Percentiles rank a stretch among this genome's conserved stretches.
These are phyloP conservation scores for Lepidostoma basale DNA, from an alignment of 1,140 invertebrate species.

Conservation along the genomic window DNA sequence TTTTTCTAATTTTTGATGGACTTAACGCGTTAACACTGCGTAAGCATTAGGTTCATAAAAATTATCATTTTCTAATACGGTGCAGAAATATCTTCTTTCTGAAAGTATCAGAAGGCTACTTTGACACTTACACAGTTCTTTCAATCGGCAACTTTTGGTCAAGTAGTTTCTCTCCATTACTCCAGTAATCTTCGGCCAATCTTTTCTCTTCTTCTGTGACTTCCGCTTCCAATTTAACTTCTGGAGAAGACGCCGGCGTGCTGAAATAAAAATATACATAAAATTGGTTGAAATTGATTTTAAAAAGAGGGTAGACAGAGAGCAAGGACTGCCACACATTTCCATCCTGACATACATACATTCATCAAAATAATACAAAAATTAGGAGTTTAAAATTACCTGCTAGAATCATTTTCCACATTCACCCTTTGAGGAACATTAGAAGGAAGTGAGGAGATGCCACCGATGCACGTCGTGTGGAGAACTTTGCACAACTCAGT, in stretches of 20 bases:
- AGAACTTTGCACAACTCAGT: slow-evolving; percentile 25
- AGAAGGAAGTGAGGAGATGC: background rate
- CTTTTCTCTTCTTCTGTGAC: slow-evolving; percentile 66
- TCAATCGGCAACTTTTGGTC: slow-evolving; percentile 54
- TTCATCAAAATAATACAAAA: background rate
- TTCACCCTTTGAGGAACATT: background rate
- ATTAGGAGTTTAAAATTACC: background rate
- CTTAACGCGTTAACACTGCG: background rate
- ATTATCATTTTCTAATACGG: background rate
- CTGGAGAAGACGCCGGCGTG: slow-evolving; percentile 52
- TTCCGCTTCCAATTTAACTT: slow-evolving; percentile 52
- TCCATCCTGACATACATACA: background rate
- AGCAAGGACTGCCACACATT: too few species aligned
- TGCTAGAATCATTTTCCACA: background rate
- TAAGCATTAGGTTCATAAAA: background rate
- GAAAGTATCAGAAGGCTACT: background rate
- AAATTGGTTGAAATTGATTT: background rate
- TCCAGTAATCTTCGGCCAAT: slow-evolving; percentile 65
- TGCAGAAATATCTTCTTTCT: background rate
- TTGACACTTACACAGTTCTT: slow-evolving; percentile 57
- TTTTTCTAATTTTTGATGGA: background rate
- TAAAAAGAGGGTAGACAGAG: background rate
- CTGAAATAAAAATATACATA: slow-evolving; percentile 36
- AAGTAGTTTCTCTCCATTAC: slow-evolving; percentile 54
- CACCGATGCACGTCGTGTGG: background rate